These are phyloP conservation scores for Sylvicapra grimmia DNA, from an alignment of 2,113 vertebrate genomes.

Conservation along the genomic window DNA sequence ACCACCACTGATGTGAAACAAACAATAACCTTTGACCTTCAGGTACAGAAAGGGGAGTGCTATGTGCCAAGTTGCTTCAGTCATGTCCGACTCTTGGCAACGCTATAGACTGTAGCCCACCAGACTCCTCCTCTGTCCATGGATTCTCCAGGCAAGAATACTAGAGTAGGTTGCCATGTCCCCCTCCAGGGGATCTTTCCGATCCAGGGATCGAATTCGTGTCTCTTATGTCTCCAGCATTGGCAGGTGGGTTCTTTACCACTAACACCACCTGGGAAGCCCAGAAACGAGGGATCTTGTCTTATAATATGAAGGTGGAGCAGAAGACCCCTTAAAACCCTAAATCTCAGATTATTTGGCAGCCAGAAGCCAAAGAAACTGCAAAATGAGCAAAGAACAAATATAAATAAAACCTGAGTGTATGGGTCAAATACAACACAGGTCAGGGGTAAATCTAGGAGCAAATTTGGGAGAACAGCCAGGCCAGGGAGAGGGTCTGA, in stretches of 20 bases:
- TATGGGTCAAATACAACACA: neutral
- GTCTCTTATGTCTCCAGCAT: neutral
- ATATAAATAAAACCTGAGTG: neutral
- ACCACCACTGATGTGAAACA: neutral
- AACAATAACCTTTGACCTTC: neutral
- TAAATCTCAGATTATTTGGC: neutral
- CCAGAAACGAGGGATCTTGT: fast-evolving
- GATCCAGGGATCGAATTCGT: neutral
- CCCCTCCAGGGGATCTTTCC: neutral
- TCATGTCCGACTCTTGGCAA: neutral
- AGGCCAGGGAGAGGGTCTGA: neutral
- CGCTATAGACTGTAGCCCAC: neutral
- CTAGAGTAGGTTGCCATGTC: neutral
- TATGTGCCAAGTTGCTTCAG: neutral
- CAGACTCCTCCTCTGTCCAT: neutral
- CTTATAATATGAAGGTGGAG: neutral
- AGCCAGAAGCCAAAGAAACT: neutral
- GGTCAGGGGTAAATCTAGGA: too few species aligned
- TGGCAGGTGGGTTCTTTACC: neutral
- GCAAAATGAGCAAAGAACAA: neutral
- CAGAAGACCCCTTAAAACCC: neutral
- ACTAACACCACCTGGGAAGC: neutral
- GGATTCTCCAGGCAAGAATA: neutral
- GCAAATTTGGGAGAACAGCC: neutral
- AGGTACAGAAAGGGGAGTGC: neutral